Base-by-base conservation (phyloP, 1,140 invertebrate species). In the Drosophila nannoptera region DNA sequence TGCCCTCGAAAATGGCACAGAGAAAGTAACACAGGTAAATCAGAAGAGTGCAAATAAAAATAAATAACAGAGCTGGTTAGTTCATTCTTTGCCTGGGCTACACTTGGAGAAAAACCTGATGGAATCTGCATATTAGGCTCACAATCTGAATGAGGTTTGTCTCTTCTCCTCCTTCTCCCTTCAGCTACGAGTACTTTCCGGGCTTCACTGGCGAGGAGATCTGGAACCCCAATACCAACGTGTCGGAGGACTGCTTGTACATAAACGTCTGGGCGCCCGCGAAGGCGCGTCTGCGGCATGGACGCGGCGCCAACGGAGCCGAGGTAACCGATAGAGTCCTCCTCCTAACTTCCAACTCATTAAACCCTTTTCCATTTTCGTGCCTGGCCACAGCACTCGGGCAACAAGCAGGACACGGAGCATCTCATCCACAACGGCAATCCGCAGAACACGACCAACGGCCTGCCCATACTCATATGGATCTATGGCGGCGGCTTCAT, bases 161-260 rank as follows among this genome's bases (percentile, higher is more conserved):
- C 22, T 22, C 22, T 42, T 22, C 11, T 52, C 45, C 36, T 3
- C 11, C 6, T 61, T 6, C 9, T 35, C 43, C 53, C 7, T 9
- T 22, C 61, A 90, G 89, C 60, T 96, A 96, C 88, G 95, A 96
- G 87, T 96, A 96, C 83, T 97, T 97, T 74, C 95, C 95, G 0
- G 96, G 95, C 1, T 97, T 97, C 89, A 93, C 94, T 61, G 96
- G 96, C n/a, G 96, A 97, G 77, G 95, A 96, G 83, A 98, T 97
- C 95, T 98, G 97, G 97, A 98, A 97, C 90, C 95, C 96, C 0
- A 97, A 97, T 76, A 97, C 96, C 0, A 95, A 96, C 87, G 93
- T 97, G 62, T 96, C 95, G 8, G 97, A 98, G 91, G 97, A 98
- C 89, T 98, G 97, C 88, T 90, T 98, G 0, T 98, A 98, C 89